Base-by-base conservation (phyloP, 2,888 invertebrate species). In the Cantharis lateralis region DNA sequence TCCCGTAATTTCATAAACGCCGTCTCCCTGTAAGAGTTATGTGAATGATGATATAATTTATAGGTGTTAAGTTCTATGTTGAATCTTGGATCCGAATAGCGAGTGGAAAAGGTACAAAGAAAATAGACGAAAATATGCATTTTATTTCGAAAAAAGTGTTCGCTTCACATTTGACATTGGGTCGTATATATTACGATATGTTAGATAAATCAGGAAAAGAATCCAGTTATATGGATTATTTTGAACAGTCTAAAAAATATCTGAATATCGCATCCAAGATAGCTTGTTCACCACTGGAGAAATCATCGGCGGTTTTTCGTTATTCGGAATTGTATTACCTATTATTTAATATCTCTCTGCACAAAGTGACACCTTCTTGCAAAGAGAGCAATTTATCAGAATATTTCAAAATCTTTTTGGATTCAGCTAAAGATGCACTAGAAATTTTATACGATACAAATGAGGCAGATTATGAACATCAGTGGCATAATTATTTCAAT, bases 131-230 rank as follows among this genome's bases (percentile, higher is more conserved):
- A 3, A 88, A 89, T 10, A 91, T 69, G 88, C 83, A 86, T 64
- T 84, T 83, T 71, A 84, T 87, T 68, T 78, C 84, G 11, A 80
- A 84, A 24, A 80, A 87, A 3, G 88, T 95, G 64, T 97, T 96
- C 4, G 96, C 96, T 82, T 94, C 95, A 64, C 91, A 93, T 81
- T 97, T 97, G 87, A 97, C 97, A 87, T 88, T 28, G 3, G 28
- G 28, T 11, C 0, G 1, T 11, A 11, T 3, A 32, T 32, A 32
- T 32, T n/a, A 1, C 5, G 5, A 32, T 32, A 13, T 4, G 13
- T n/a, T 32, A n/a, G 3, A 4, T 32, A n/a, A 13, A n/a, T 13
- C 5, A 32, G 1, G 5, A 32, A 5, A 32, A 1, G 4, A 13
- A 32, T 10, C 13, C 13, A 13, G 5, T n/a, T 13, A 4, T 5